These are phyloP conservation scores for Lucinisca nassula DNA, from an alignment of 2,888 invertebrate species.

Conservation along the genomic window DNA sequence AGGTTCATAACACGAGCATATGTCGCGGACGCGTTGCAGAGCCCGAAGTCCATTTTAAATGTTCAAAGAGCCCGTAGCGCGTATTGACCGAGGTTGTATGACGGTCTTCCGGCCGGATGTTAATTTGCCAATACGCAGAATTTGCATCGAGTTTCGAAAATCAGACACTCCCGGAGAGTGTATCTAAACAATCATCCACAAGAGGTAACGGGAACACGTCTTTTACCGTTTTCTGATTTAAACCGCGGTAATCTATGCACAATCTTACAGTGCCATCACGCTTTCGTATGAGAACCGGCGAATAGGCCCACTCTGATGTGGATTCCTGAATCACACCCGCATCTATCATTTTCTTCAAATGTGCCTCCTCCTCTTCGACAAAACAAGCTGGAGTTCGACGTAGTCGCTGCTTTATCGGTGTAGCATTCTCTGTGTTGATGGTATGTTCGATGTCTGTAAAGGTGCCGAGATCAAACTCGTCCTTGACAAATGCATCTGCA, in stretches of 20 bases:
- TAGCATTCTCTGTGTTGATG: constrained; percentile 41
- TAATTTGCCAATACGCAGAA: constrained; percentile 64
- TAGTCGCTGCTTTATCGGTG: constrained; percentile 50
- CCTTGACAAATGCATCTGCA: constrained; percentile 48
- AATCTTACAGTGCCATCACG: constrained; percentile 39
- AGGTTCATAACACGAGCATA: background rate
- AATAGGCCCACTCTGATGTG: constrained; percentile 51
- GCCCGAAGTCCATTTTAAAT: background rate
- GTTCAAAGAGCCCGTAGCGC: background rate
- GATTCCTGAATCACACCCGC: constrained; percentile 55
- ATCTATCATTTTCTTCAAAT: constrained; percentile 45
- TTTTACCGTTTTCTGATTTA: constrained; percentile 41
- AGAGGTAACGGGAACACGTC: constrained; percentile 53
- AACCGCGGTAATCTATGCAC: constrained; percentile 51
- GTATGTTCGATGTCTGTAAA: constrained; percentile 46
- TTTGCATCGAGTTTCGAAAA: constrained; percentile 68
- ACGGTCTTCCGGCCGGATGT: constrained; percentile 19
- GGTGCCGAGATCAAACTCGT: constrained; percentile 47
- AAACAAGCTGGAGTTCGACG: constrained; percentile 52
- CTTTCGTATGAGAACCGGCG: too few relatives aligned
- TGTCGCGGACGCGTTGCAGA: background rate
- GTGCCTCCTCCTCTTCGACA: constrained; percentile 45
- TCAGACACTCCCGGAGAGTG: constrained; percentile 37
- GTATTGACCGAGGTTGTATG: background rate
- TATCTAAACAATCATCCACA: constrained; percentile 57